Evolutionary conservation across 2,888 invertebrate species (phyloP).

Genomic region (Platerodrilus igneus): DNA sequence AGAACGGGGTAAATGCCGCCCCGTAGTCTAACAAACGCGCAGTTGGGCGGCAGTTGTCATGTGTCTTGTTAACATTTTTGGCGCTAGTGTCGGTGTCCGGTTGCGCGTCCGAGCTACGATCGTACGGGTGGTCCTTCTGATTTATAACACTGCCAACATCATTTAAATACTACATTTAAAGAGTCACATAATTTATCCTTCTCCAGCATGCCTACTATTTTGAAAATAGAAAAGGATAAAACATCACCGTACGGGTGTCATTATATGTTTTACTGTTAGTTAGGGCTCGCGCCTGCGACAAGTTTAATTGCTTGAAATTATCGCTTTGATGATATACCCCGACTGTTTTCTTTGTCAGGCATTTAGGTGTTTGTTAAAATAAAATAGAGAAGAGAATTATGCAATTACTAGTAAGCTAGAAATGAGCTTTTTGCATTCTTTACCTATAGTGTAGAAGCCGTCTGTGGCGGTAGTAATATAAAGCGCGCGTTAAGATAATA

Average conservation of each 20-base stretch:
- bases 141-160: slow-evolving; percentile 47
- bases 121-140: slow-evolving; percentile 46
- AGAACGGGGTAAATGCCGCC: slow-evolving; percentile 22
- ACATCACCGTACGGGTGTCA: slow-evolving; percentile 14
- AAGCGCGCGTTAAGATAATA: too few species aligned
- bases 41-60: slow-evolving; percentile 43
- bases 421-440: too few species aligned
- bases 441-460: too few species aligned
- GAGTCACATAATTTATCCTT: slow-evolving; percentile 26
- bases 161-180: slow-evolving; percentile 44
- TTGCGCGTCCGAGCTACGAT: slow-evolving; percentile 42
- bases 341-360: too few species aligned
- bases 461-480: too few species aligned
- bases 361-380: too few species aligned
- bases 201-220: slow-evolving; percentile 1
- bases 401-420: too few species aligned
- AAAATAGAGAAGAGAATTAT: too few species aligned
- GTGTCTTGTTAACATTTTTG: slow-evolving; percentile 52
- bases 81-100: slow-evolving; percentile 48
- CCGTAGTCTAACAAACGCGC: slow-evolving; percentile 22
- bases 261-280: slow-evolving; percentile 29
- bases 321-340: slow-evolving; percentile 29
- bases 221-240: slow-evolving; percentile 23
- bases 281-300: slow-evolving; percentile 35
- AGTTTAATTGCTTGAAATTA: slow-evolving; percentile 36